Evolutionary conservation across 2,888 invertebrate genomes (phyloP).

Genomic region (Dicycla oo): DNA sequence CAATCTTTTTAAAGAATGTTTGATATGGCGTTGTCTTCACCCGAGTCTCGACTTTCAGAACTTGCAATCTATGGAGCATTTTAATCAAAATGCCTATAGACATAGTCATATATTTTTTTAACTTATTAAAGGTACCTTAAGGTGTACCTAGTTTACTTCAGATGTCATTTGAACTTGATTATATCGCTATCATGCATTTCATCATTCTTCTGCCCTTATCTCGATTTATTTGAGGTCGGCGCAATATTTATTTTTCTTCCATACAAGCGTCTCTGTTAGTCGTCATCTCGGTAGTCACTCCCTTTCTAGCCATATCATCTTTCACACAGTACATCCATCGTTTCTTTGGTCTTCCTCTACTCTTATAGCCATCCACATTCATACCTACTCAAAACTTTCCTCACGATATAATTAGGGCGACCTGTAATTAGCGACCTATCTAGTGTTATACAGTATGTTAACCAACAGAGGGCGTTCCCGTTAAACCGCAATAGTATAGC

Average conservation of each 20-base stretch:
- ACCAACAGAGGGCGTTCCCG: too few relatives aligned
- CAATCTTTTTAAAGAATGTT: slow-evolving; percentile 13
- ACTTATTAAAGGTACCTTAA: neutral
- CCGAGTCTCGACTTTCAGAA: neutral
- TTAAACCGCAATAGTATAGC: too few relatives aligned
- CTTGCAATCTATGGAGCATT: neutral
- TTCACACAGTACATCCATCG: neutral
- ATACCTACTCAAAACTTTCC: neutral
- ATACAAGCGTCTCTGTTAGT: neutral
- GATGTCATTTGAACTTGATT: neutral
- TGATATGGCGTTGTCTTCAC: neutral
- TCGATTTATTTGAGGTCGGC: neutral
- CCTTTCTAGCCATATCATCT: neutral
- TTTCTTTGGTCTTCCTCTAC: neutral
- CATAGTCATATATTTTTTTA: neutral
- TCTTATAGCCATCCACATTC: neutral
- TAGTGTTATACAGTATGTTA: too few relatives aligned
- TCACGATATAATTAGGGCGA: too few relatives aligned
- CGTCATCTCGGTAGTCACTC: neutral
- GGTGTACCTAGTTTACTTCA: too few relatives aligned
- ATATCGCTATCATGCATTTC: neutral
- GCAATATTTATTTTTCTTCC: neutral
- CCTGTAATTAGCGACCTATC: too few relatives aligned
- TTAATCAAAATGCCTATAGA: neutral
- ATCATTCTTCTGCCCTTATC: neutral